Percentiles rank a stretch among this genome's conserved stretches.
phyloP scores from a whole-genome alignment of 2,113 vertebrate species.

The Callopanchax toddi region DNA sequence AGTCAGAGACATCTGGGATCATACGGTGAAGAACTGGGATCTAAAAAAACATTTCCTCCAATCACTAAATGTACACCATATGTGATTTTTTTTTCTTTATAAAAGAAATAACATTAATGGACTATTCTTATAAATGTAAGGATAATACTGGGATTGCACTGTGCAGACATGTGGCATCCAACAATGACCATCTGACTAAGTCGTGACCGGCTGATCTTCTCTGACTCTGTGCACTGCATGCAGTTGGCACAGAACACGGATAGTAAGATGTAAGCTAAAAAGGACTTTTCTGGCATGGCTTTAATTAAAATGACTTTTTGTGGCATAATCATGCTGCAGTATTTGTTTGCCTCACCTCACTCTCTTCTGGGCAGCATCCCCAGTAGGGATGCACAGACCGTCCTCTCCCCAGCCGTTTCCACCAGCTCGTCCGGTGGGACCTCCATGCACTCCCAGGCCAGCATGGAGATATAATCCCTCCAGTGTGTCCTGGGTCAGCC shows the following conservation, averaged over 20 bases:
- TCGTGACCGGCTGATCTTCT: not conserved
- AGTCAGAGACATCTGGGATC: not conserved
- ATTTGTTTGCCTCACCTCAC: not conserved
- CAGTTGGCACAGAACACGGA: not conserved
- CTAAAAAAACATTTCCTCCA: not conserved
- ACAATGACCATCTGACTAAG: not conserved
- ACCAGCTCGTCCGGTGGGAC: too few relatives aligned
- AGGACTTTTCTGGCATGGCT: not conserved
- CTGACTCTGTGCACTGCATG: not conserved
- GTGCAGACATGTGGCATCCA: not conserved
- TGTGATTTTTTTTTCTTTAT: not conserved
- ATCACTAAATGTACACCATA: not conserved
- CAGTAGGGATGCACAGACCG: too few relatives aligned
- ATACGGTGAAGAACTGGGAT: not conserved
- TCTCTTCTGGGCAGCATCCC: too few relatives aligned
- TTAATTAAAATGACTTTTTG: not conserved
- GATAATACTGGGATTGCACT: not conserved
- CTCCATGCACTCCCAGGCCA: too few relatives aligned
- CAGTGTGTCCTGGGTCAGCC: too few relatives aligned
- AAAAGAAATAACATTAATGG: too few relatives aligned
- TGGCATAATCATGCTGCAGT: not conserved
- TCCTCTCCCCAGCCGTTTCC: too few relatives aligned
- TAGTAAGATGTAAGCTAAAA: not conserved
- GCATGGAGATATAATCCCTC: too few relatives aligned
- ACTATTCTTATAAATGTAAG: too few relatives aligned